These are phyloP conservation scores for Lissonota sp. DNA, from an alignment of 2,888 invertebrate genomes.

Conservation along the genomic window DNA sequence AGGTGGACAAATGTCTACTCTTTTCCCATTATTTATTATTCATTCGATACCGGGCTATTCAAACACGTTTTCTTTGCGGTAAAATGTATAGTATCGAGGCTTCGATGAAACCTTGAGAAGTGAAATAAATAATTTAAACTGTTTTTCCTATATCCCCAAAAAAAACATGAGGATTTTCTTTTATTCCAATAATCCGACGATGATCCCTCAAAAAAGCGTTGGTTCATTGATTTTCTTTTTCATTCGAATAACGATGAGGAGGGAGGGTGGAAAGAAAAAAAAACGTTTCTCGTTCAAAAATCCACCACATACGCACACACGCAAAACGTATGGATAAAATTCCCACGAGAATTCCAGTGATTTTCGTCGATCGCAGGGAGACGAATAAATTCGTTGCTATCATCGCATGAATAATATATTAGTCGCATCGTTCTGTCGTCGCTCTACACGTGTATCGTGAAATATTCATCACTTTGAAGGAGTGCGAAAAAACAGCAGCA, in stretches of 20 bases:
- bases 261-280: background rate
- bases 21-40: conserved; percentile 31
- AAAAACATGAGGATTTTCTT: background rate
- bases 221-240: background rate
- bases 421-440: background rate
- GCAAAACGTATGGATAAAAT: background rate
- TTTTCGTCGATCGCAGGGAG: conserved; percentile 11
- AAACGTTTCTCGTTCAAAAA: background rate
- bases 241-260: background rate
- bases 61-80: background rate
- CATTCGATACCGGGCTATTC: conserved; percentile 20
- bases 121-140: background rate
- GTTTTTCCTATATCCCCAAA: background rate
- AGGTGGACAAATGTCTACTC: background rate
- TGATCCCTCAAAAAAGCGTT: no score
- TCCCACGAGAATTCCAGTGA: background rate
- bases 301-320: background rate
- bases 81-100: background rate
- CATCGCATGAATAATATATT: conserved; percentile 37
- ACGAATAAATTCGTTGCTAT: conserved; percentile 28
- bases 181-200: no score
- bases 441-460: conserved; percentile 44
- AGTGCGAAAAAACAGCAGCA: background rate
- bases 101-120: conserved; percentile 17
- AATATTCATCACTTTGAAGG: conserved; percentile 54